These are phyloP conservation scores for Psophia crepitans DNA, from an alignment of 2,113 vertebrate species.

Conservation along the genomic window DNA sequence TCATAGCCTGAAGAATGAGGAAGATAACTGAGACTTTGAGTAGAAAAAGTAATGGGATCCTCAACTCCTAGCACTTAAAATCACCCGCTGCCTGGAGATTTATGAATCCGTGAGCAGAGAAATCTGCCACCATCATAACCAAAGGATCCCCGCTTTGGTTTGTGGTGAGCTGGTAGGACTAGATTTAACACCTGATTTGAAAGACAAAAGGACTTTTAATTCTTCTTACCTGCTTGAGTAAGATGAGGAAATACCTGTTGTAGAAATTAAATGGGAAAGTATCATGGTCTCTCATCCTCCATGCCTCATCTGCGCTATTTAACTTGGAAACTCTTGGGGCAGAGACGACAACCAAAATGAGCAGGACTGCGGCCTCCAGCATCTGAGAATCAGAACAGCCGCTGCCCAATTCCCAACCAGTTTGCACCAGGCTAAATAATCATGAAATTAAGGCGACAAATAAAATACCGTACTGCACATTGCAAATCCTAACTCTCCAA, in stretches of 20 bases:
- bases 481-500: not conserved
- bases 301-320: rapidly evolving
- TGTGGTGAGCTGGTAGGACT: not conserved
- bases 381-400: not conserved
- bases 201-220: not conserved
- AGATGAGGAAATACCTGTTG: rapidly evolving
- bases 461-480: not conserved
- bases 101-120: not conserved
- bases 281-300: rapidly evolving
- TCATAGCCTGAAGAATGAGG: not conserved
- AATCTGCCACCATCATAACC: not conserved
- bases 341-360: not conserved
- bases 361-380: not conserved
- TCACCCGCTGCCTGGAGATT: not conserved
- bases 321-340: not conserved
- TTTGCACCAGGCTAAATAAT: not conserved
- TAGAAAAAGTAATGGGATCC: not conserved
- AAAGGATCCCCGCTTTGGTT: not conserved
- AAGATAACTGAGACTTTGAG: not conserved
- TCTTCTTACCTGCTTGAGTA: not conserved
- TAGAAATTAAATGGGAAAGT: not conserved
- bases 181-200: not conserved
- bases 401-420: not conserved
- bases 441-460: not conserved
- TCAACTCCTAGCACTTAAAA: not conserved